Evolutionary conservation across 2,888 invertebrate genomes (phyloP).

Genomic region (Sipha maydis): DNA sequence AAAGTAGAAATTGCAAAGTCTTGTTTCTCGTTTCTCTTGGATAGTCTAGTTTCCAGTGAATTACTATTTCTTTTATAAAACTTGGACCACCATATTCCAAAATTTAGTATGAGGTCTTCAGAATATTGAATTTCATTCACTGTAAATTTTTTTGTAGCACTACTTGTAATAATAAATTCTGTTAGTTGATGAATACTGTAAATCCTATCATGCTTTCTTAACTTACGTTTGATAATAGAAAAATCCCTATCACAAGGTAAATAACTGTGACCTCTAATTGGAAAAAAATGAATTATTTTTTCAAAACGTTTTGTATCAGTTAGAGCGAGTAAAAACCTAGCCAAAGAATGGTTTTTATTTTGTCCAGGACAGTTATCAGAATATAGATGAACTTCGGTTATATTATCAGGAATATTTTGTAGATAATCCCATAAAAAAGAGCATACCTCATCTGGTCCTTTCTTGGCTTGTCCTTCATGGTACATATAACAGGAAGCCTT

Average conservation of each 20-base stretch:
- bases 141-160: conserved; percentile 13
- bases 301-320: too few species aligned
- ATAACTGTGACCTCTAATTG: conserved; percentile 64
- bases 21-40: conserved; percentile 28
- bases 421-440: conserved; percentile 59
- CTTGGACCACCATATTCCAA: conserved; percentile 19
- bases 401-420: too few species aligned
- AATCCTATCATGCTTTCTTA: conserved; percentile 10
- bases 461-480: conserved; percentile 65
- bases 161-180: conserved; percentile 38
- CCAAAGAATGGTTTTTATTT: conserved; percentile 64
- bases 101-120: conserved; percentile 26
- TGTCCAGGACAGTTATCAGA: conserved; percentile 65
- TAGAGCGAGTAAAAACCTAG: conserved; percentile 57
- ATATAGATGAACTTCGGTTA: conserved; percentile 64
- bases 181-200: conserved; percentile 31
- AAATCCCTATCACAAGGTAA: conserved; percentile 63
- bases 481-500: conserved; percentile 64
- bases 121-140: conserved; percentile 14
- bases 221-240: conserved; percentile 5
- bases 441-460: conserved; percentile 63
- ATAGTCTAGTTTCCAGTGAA: too few species aligned
- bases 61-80: conserved; percentile 12
- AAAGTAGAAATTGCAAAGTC: conserved; percentile 21
- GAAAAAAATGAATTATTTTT: conserved; percentile 63